A percentile compares a stretch with the other conserved stretches of the same genome.
phyloP scores from a whole-genome alignment of 1,140 invertebrate genomes.

The Drosophila busckii region DNA sequence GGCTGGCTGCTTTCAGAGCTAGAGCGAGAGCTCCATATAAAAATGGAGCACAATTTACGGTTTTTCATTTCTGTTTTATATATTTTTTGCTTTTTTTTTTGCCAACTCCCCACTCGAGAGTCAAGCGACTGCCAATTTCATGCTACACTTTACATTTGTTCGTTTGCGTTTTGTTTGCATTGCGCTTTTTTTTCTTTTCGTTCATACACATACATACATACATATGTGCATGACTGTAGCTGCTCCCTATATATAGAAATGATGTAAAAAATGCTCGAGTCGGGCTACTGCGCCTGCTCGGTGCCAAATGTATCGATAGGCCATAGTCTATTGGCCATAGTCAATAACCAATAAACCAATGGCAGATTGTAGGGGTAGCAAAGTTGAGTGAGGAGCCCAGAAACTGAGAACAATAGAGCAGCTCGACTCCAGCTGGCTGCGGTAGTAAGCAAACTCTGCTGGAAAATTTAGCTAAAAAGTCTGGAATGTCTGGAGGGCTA shows the following conservation, averaged over 20 bases:
- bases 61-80: background rate
- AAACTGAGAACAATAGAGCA: no score
- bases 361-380: constrained; percentile 42
- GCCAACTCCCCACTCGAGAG: background rate
- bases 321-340: constrained; percentile 30
- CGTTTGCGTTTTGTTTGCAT: background rate
- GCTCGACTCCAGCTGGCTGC: no score
- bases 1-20: constrained; percentile 35
- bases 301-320: background rate
- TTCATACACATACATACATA: no score
- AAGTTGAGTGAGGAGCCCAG: constrained; percentile 26
- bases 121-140: constrained; percentile 56
- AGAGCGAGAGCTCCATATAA: constrained; percentile 57
- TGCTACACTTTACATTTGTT: constrained; percentile 45
- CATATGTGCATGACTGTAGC: constrained; percentile 3
- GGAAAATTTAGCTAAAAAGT: constrained; percentile 4
- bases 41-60: constrained; percentile 62
- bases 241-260: no score
- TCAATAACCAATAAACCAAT: constrained; percentile 45
- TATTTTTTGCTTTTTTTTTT: background rate
- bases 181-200: background rate
- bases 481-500: constrained; percentile 18
- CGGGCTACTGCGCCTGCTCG: constrained; percentile 59
- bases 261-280: constrained; percentile 5
- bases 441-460: constrained; percentile 16